A percentile compares a stretch with the other conserved stretches of the same genome.
phyloP scores from a whole-genome alignment of 2,113 vertebrate genomes.

The Zosterops japonicus region DNA sequence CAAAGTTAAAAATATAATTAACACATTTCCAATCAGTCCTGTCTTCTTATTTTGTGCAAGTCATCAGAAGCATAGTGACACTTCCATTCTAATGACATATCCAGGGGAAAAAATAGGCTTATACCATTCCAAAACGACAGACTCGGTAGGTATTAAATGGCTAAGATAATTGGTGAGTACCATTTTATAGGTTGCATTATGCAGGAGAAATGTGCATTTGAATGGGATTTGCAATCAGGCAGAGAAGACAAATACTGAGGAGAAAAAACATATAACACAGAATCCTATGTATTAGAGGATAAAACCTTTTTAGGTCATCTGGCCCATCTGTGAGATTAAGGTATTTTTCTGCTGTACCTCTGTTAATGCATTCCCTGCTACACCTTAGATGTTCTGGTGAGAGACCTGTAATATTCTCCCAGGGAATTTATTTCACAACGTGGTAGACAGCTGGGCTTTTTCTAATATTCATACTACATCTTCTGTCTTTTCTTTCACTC shows the following conservation, averaged over 20 bases:
- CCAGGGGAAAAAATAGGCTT: neutral
- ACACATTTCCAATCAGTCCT: neutral
- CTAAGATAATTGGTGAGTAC: slow-evolving; percentile 12
- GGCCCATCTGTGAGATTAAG: neutral
- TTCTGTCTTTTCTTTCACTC: neutral
- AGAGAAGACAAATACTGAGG: neutral
- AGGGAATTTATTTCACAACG: neutral
- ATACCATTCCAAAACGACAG: neutral
- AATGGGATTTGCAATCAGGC: neutral
- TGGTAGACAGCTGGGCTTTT: neutral
- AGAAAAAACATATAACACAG: neutral
- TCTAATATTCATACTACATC: neutral
- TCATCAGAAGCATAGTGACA: neutral
- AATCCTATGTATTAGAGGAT: neutral
- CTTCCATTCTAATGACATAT: slow-evolving; percentile 14
- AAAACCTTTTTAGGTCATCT: neutral
- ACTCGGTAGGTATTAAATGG: slow-evolving; percentile 2
- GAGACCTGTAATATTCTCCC: neutral
- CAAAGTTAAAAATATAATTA: slow-evolving; percentile 47
- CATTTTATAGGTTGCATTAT: slow-evolving; percentile 3
- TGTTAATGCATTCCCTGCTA: neutral
- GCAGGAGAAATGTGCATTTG: neutral
- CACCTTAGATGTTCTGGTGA: neutral
- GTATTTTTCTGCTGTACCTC: neutral
- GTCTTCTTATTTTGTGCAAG: neutral